These are phyloP conservation scores for Oxyscelio sp. DNA, from an alignment of 2,888 invertebrate genomes.

Conservation along the genomic window DNA sequence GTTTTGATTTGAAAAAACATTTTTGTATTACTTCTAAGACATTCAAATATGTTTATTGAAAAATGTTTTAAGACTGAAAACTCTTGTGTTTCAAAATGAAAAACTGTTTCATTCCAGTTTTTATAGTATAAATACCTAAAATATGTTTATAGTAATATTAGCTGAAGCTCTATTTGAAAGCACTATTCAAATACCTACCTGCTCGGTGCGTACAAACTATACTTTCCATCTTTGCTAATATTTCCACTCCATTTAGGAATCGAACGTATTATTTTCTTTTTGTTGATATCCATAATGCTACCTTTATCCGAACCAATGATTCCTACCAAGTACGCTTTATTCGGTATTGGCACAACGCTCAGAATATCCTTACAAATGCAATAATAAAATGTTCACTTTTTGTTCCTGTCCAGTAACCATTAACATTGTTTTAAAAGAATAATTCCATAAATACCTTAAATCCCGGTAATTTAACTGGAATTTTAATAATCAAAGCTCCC, in stretches of 20 bases:
- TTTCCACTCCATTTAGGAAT: constrained; percentile 97
- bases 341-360: constrained; percentile 94
- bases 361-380: constrained; percentile 91
- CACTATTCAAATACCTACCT: constrained; percentile 88
- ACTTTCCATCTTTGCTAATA: constrained; percentile 95
- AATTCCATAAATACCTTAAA: constrained; percentile 89
- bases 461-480: constrained; percentile 89
- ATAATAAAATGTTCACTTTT: constrained; percentile 46
- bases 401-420: constrained; percentile 18
- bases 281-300: constrained; percentile 96
- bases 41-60: too few species aligned
- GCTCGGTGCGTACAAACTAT: constrained; percentile 97
- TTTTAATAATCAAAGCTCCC: constrained; percentile 90
- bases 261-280: constrained; percentile 95
- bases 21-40: too few species aligned
- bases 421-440: constrained; percentile 38
- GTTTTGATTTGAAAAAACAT: too few species aligned
- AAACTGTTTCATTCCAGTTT: too few species aligned
- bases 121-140: too few species aligned
- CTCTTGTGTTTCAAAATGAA: too few species aligned
- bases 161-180: too few species aligned
- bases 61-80: too few species aligned
- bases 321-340: constrained; percentile 95
- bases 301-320: constrained; percentile 97
- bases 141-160: too few species aligned